Evolutionary conservation across 2,797 vertebrate species (phyloP).

Genomic region (Urosaurus nigricauda): DNA sequence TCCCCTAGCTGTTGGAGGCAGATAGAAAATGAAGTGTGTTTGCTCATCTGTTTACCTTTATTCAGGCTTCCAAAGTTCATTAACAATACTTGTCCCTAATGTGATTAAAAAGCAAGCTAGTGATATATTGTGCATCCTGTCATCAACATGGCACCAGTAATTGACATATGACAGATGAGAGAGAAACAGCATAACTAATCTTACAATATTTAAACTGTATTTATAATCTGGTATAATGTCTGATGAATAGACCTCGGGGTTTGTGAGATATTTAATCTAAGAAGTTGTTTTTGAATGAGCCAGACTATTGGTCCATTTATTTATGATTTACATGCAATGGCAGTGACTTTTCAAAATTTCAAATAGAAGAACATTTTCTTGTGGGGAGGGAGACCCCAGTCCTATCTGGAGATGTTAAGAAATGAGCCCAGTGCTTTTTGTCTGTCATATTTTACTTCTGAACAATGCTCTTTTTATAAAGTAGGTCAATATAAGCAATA

Average conservation of each 20-base stretch:
- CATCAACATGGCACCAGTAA: background rate
- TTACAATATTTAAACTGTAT: background rate
- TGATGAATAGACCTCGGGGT: background rate
- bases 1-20: background rate
- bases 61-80: background rate
- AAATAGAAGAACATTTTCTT: background rate
- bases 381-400: too few species aligned
- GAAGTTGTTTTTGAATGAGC: background rate
- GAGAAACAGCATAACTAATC: background rate
- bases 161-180: background rate
- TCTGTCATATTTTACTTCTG: too few species aligned
- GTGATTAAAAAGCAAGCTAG: constrained; percentile 1
- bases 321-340: background rate
- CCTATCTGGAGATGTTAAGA: too few species aligned
- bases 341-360: background rate
- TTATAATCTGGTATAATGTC: background rate
- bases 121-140: background rate
- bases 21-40: background rate
- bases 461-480: too few species aligned
- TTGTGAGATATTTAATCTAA: background rate
- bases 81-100: background rate
- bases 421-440: too few species aligned
- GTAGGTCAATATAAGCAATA: too few species aligned
- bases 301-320: background rate
- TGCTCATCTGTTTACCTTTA: constrained; percentile 18